Evolutionary conservation across 64 coral and sea anemone genomes (phyloP).

Genomic region (Montipora cactus): DNA sequence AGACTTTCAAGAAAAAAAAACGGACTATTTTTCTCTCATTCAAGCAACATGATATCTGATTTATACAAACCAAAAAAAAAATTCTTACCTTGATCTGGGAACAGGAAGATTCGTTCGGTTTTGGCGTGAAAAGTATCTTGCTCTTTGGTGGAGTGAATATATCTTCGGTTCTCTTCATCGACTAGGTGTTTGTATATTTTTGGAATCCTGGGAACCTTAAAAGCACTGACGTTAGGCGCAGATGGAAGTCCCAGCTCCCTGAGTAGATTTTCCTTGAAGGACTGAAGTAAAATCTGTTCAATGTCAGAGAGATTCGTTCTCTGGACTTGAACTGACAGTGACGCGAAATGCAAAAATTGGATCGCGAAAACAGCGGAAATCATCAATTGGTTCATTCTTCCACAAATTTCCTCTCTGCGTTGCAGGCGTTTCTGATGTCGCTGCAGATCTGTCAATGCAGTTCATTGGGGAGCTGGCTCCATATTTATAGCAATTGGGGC

Average conservation of each 20-base stretch:
- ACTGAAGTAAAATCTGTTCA: not conserved
- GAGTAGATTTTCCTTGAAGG: conserved; percentile 33
- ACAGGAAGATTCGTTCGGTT: conserved; percentile 13
- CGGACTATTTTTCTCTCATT: not conserved
- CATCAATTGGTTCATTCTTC: conserved; percentile 26
- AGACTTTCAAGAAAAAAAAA: not conserved
- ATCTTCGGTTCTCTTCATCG: not conserved
- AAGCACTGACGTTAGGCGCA: not conserved
- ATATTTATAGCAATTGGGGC: conserved; percentile 14
- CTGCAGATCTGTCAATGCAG: no score
- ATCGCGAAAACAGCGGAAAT: not conserved
- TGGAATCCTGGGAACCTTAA: not conserved
- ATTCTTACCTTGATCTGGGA: conserved; percentile 16
- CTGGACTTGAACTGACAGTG: not conserved
- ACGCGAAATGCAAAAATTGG: not conserved
- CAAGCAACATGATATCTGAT: not conserved
- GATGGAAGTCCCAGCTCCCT: conserved; percentile 24
- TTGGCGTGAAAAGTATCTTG: not conserved
- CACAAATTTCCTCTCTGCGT: no score
- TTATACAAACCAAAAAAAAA: not conserved
- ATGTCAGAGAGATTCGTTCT: not conserved
- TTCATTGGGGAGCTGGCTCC: not conserved
- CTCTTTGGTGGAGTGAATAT: not conserved
- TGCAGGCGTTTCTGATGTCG: not conserved
- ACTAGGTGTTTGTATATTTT: not conserved